These are phyloP conservation scores for Apaloderma vittatum DNA, from an alignment of 2,113 vertebrate genomes.

Conservation along the genomic window DNA sequence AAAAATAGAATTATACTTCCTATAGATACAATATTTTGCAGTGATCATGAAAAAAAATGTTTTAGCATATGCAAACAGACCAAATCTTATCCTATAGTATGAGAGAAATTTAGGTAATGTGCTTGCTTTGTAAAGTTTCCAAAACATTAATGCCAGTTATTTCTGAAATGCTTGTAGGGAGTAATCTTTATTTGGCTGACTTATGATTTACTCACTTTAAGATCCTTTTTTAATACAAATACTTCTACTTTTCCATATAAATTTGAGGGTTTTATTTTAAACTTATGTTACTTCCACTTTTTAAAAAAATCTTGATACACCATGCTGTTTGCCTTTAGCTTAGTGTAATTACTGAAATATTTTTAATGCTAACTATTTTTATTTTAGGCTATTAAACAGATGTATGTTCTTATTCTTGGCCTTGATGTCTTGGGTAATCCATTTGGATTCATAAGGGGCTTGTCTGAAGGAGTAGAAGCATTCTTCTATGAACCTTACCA, in stretches of 20 bases:
- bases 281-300: neutral
- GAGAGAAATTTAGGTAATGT: neutral
- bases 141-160: neutral
- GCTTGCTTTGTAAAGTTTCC: neutral
- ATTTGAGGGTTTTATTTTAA: neutral
- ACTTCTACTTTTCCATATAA: neutral
- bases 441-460: constrained; percentile 94
- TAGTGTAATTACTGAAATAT: neutral
- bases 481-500: constrained; percentile 99
- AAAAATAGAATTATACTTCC: neutral
- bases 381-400: constrained; percentile 95
- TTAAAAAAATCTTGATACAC: neutral
- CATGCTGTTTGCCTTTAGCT: neutral
- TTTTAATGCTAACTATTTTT: neutral
- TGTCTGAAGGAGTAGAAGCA: constrained; percentile 96
- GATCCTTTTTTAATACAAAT: neutral
- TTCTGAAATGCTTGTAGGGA: neutral
- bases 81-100: neutral
- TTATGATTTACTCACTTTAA: neutral
- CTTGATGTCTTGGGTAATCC: constrained; percentile 98
- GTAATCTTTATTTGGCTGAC: neutral
- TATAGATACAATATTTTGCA: neutral
- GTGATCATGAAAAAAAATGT: neutral
- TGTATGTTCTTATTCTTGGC: constrained; percentile 97
- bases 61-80: neutral